phyloP scores from a whole-genome alignment of 2,113 vertebrate genomes.

The Forbesichthys papilliferus region DNA sequence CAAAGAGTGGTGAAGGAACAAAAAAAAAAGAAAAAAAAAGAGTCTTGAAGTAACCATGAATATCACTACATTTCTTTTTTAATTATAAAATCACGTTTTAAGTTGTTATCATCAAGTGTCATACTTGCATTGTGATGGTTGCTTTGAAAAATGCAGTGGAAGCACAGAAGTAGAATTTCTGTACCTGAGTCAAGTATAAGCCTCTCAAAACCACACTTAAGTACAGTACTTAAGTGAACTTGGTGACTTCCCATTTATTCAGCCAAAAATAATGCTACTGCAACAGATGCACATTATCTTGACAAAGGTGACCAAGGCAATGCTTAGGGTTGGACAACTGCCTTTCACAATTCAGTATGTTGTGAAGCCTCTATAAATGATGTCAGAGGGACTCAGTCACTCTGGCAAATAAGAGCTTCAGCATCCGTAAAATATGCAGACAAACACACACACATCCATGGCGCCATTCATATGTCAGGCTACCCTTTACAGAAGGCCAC shows the following conservation, averaged over 20 bases:
- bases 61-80: not conserved
- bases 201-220: not conserved
- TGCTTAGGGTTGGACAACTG: constrained; percentile 2
- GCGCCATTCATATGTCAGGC: not conserved
- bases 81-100: not conserved
- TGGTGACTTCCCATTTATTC: not conserved
- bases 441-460: not conserved
- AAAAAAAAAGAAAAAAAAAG: no score
- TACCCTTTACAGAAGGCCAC: not conserved
- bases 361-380: constrained; percentile 15
- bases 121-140: not conserved
- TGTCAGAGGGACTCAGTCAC: not conserved
- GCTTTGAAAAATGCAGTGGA: not conserved
- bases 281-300: constrained; percentile 15
- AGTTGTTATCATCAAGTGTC: not conserved
- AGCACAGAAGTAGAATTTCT: not conserved
- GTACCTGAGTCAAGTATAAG: not conserved
- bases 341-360: constrained; percentile 8
- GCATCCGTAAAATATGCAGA: not conserved
- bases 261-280: constrained; percentile 6
- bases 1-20: no score
- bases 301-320: constrained; percentile 5
- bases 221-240: not conserved
- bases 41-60: not conserved
- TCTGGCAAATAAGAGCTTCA: not conserved